Conservation (phyloP, 2,888 invertebrate species). For the Ectemnius lituratus region DNA sequence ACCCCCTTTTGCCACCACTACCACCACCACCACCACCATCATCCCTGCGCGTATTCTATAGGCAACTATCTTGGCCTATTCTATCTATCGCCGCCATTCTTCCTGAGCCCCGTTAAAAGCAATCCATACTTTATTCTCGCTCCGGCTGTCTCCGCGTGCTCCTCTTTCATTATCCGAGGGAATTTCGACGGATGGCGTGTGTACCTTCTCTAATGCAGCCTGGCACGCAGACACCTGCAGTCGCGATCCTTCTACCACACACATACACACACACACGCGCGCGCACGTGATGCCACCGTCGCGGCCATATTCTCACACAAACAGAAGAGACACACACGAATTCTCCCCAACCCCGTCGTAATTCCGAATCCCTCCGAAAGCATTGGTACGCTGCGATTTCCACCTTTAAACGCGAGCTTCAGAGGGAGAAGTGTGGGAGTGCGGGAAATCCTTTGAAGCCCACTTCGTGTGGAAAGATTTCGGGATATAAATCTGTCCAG, state of each 20-base stretch:
- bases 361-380: conserved; percentile 27
- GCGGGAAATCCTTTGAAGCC: conserved; percentile 34
- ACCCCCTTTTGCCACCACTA: conserved; percentile 24
- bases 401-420: conserved; percentile 23
- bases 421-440: conserved; percentile 6
- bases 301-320: not conserved
- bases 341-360: conserved; percentile 30
- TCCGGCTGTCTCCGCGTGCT: conserved; percentile 46
- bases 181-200: conserved; percentile 58
- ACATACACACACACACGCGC: not conserved
- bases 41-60: conserved; percentile 10
- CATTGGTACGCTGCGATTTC: conserved; percentile 32
- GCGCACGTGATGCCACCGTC: not conserved
- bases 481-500: conserved; percentile 44
- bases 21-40: conserved; percentile 33
- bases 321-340: conserved; percentile 11
- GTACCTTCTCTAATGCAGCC: conserved; percentile 57
- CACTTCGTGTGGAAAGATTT: conserved; percentile 25
- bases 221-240: conserved; percentile 29
- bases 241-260: conserved; percentile 7
- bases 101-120: conserved; percentile 68
- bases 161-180: conserved; percentile 61
- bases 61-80: conserved; percentile 46
- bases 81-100: conserved; percentile 64
- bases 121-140: conserved; percentile 70